Conservation (phyloP, 1,140 invertebrate species). For the Panagrolaimus sp. region DNA sequence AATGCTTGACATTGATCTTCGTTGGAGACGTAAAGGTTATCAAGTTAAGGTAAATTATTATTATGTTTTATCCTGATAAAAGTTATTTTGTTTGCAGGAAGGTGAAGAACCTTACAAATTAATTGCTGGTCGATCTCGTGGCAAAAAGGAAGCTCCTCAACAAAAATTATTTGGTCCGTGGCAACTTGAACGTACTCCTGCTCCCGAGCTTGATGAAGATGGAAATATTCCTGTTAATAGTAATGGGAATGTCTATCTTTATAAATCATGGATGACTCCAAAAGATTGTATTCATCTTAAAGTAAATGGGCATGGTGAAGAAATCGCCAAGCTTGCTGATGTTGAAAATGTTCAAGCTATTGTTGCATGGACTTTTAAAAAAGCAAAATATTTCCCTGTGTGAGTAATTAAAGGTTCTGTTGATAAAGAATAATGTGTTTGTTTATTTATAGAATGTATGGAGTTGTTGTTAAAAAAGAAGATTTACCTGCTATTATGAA, state of each 20-base stretch:
- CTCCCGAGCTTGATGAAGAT: not conserved
- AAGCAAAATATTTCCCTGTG: not conserved
- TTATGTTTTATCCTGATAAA: too few species aligned
- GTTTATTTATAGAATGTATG: too few species aligned
- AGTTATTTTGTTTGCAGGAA: too few species aligned
- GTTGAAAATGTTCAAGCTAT: not conserved
- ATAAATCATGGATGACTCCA: not conserved
- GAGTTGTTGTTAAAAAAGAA: too few species aligned
- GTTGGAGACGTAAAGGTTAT: too few species aligned
- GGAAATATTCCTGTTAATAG: conserved; percentile 4
- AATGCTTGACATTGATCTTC: too few species aligned
- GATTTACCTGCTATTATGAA: too few species aligned
- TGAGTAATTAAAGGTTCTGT: not conserved
- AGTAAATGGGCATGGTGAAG: not conserved
- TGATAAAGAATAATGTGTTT: too few species aligned
- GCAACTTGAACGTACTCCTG: not conserved
- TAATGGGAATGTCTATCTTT: not conserved
- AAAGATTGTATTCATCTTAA: not conserved
- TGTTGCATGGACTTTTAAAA: not conserved
- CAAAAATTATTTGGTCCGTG: not conserved
- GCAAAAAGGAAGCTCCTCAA: too few species aligned
- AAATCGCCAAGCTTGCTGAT: not conserved
- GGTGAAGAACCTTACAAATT: too few species aligned
- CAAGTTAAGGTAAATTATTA: too few species aligned
- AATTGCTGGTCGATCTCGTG: too few species aligned